phyloP scores from a whole-genome alignment of 2,113 vertebrate species.

The Malurus cyaneus region DNA sequence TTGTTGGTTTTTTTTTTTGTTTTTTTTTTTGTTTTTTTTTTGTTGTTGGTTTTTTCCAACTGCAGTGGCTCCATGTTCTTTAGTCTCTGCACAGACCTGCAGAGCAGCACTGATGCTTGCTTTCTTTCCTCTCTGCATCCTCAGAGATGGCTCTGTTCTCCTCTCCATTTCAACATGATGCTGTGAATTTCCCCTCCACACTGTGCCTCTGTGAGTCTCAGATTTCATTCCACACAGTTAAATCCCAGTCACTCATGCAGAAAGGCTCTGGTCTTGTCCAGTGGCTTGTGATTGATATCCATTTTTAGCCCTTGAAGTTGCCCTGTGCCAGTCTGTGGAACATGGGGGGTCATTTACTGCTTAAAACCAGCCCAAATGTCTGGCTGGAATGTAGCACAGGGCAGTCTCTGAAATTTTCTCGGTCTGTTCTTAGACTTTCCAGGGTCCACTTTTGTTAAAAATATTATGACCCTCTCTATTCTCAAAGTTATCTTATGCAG shows the following conservation, averaged over 20 bases:
- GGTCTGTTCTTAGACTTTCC: background rate
- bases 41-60: background rate
- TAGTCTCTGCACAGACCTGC: background rate
- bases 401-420: background rate
- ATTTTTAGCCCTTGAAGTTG: background rate
- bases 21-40: too few relatives aligned
- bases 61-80: background rate
- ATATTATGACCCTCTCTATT: background rate
- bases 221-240: background rate
- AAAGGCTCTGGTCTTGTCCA: rapidly evolving
- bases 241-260: background rate
- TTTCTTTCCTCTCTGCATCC: background rate
- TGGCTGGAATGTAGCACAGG: background rate
- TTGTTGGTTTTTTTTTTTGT: background rate
- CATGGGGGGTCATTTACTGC: background rate
- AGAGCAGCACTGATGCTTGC: background rate
- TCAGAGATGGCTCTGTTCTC: background rate
- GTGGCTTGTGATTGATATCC: background rate
- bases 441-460: background rate
- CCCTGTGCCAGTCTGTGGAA: background rate
- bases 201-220: background rate
- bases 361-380: background rate
- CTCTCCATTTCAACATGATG: background rate
- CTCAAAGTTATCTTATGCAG: background rate
- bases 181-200: background rate